Evolutionary conservation across 2,888 invertebrate species (phyloP).

Genomic region (Leptinotarsa haldemani): DNA sequence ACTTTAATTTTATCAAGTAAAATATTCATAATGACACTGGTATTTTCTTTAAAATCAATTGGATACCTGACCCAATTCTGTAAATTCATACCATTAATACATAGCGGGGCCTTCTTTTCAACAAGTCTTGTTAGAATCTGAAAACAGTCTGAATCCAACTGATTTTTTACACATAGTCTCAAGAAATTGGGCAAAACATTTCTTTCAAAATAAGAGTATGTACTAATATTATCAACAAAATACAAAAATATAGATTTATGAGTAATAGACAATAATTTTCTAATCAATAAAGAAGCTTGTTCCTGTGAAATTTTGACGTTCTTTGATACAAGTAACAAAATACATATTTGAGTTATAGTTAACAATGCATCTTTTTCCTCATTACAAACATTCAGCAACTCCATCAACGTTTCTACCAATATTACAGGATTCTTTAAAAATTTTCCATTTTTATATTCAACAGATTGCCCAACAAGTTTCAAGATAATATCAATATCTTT

Average conservation of each 20-base stretch:
- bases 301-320: conserved; percentile 78
- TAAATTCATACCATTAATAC: conserved; percentile 71
- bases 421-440: conserved; percentile 72
- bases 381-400: conserved; percentile 66
- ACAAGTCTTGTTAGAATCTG: conserved; percentile 76
- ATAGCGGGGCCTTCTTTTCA: conserved; percentile 74
- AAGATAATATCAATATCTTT: conserved; percentile 63
- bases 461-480: conserved; percentile 71
- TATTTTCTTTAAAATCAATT: conserved; percentile 68
- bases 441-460: conserved; percentile 75
- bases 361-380: conserved; percentile 67
- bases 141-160: conserved; percentile 70
- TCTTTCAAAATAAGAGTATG: conserved; percentile 78
- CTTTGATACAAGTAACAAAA: conserved; percentile 71
- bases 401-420: conserved; percentile 71
- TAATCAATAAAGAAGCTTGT: conserved; percentile 76
- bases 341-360: conserved; percentile 70
- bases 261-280: conserved; percentile 72
- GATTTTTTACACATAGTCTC: conserved; percentile 69
- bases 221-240: conserved; percentile 75
- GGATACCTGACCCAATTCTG: conserved; percentile 76
- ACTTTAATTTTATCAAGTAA: conserved; percentile 61
- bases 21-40: conserved; percentile 64
- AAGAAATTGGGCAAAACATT: conserved; percentile 77
- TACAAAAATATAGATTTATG: conserved; percentile 71